Evolutionary conservation across 2,888 invertebrate species (phyloP).

Genomic region (Phaedon cochleariae): DNA sequence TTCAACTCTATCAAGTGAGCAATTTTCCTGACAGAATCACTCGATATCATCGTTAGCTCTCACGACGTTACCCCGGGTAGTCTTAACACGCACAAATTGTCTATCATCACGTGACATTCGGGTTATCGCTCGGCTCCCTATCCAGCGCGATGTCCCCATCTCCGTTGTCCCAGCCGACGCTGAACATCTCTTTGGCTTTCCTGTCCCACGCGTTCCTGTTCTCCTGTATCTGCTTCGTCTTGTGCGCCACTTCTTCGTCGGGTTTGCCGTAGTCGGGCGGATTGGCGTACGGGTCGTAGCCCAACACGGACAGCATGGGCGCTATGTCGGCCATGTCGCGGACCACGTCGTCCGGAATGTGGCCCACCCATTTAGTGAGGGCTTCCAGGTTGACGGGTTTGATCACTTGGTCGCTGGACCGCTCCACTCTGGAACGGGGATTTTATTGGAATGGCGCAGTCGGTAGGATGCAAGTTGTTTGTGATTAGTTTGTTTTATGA

Average conservation of each 20-base stretch:
- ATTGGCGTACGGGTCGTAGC: conserved; percentile 96
- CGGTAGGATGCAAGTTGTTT: too few species aligned
- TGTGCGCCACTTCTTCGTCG: conserved; percentile 77
- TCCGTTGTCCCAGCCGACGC: conserved; percentile 47
- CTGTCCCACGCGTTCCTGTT: conserved; percentile 59
- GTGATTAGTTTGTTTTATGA: too few species aligned
- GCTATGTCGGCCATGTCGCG: conserved; percentile 92
- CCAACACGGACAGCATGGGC: conserved; percentile 90
- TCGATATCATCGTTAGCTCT: too few species aligned
- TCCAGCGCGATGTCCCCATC: conserved; percentile 54
- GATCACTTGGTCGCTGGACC: conserved; percentile 98
- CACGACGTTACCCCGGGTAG: too few species aligned
- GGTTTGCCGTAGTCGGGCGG: conserved; percentile 94
- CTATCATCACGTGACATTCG: conserved; percentile 53
- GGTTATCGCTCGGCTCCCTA: conserved; percentile 57
- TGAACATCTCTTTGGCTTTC: conserved; percentile 61
- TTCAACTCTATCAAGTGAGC: too few species aligned
- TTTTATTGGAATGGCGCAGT: too few species aligned
- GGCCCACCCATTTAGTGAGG: conserved; percentile 89
- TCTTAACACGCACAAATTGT: not conserved
- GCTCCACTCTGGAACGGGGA: conserved; percentile 80
- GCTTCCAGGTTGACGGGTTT: conserved; percentile 98
- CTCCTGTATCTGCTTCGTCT: conserved; percentile 64
- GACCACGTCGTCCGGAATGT: conserved; percentile 90
- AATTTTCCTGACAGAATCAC: too few species aligned